Percentiles rank a stretch among this genome's conserved stretches.
Evolutionary conservation across 2,113 vertebrate genomes (phyloP).

Genomic region (Triplophysa siluroides): DNA sequence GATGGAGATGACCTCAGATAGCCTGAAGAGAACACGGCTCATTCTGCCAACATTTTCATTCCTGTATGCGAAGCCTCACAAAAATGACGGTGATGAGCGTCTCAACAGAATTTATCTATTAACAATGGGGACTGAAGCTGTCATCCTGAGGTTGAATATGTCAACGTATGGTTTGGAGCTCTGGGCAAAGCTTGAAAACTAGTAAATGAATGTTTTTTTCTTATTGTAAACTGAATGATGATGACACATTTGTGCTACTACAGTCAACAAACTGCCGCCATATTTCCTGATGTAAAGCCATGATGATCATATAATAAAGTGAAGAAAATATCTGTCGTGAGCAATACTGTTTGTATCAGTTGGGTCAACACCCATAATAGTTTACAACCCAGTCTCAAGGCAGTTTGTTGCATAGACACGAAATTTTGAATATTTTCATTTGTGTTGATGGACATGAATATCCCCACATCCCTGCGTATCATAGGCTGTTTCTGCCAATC

Average conservation of each 20-base stretch:
- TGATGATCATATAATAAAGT: constrained; percentile 2
- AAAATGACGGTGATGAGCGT: background rate
- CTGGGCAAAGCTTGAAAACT: too few relatives aligned
- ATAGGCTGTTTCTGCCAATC: too few relatives aligned
- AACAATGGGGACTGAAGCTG: too few relatives aligned
- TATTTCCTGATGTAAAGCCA: background rate
- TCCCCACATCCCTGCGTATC: too few relatives aligned
- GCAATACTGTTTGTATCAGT: background rate
- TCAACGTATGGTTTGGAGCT: too few relatives aligned
- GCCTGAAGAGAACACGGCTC: background rate
- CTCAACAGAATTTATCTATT: background rate
- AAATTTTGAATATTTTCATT: too few relatives aligned
- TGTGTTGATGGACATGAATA: too few relatives aligned
- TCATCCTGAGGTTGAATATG: too few relatives aligned
- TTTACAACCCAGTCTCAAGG: too few relatives aligned
- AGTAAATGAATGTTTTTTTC: too few relatives aligned
- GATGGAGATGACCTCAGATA: constrained; percentile 14
- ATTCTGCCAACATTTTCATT: background rate
- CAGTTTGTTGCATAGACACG: too few relatives aligned
- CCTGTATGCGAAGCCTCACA: background rate
- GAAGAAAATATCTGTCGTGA: background rate
- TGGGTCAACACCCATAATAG: background rate
- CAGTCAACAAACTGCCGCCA: background rate
- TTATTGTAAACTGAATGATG: too few relatives aligned
- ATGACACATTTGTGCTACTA: background rate